Evolutionary conservation across 2,113 vertebrate species (phyloP).

Genomic region (Phoxinus phoxinus): DNA sequence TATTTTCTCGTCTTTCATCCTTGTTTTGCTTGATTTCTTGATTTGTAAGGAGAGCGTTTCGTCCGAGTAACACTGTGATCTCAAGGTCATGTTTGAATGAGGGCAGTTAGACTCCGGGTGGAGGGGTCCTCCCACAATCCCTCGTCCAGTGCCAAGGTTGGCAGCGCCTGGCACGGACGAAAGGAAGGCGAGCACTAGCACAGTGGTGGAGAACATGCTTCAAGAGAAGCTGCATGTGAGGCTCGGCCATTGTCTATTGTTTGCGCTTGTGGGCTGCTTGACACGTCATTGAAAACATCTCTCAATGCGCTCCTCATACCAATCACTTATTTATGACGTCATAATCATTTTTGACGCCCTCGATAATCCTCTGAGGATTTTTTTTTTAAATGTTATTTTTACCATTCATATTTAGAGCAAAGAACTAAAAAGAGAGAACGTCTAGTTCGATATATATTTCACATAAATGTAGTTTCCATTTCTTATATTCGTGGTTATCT

Average conservation of each 20-base stretch:
- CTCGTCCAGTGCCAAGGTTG: constrained; percentile 63
- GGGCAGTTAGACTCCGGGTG: constrained; percentile 18
- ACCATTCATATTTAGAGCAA: not conserved
- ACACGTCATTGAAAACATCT: constrained; percentile 51
- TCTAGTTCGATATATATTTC: not conserved
- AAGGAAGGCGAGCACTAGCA: constrained; percentile 44
- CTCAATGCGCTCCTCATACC: constrained; percentile 33
- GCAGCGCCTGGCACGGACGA: constrained; percentile 71
- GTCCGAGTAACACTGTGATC: not conserved
- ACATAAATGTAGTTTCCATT: not conserved
- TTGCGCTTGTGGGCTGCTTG: constrained; percentile 41
- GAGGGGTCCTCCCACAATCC: constrained; percentile 54
- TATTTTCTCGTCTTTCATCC: constrained; percentile 65
- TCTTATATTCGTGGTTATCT: not conserved
- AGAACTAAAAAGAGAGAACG: not conserved
- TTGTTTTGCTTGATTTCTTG: constrained; percentile 49
- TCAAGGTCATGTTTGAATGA: constrained; percentile 15
- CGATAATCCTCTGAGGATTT: not conserved
- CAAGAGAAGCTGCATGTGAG: constrained; percentile 60
- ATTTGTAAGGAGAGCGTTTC: constrained; percentile 22
- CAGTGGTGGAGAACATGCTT: constrained; percentile 46
- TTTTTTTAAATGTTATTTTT: not conserved
- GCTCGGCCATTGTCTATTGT: constrained; percentile 58
- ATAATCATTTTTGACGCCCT: constrained; percentile 1
- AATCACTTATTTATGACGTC: constrained; percentile 25